Conservation (phyloP, 2,888 invertebrate species). For the Polydrusus tereticollis region DNA sequence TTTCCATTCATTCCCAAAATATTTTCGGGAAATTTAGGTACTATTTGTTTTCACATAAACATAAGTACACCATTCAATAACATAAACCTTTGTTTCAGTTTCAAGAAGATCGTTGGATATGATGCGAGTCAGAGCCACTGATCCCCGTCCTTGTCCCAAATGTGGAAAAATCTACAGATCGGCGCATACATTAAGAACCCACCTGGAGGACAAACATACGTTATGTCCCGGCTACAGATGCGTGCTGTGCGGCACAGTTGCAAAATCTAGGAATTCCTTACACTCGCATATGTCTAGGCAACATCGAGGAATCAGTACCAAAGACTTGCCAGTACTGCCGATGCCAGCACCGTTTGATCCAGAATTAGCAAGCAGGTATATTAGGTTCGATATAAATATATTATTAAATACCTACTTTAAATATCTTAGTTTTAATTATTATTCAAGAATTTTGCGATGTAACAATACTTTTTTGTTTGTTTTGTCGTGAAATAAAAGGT, state of each 20-base stretch:
- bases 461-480: no score
- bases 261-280: slow-evolving; percentile 90
- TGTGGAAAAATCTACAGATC: slow-evolving; percentile 94
- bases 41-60: background rate
- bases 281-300: slow-evolving; percentile 96
- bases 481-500: no score
- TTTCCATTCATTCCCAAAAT: no score
- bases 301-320: slow-evolving; percentile 92
- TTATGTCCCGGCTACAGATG: slow-evolving; percentile 93
- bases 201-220: slow-evolving; percentile 93
- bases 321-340: slow-evolving; percentile 91
- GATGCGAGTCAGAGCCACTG: slow-evolving; percentile 89
- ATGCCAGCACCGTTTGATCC: slow-evolving; percentile 95
- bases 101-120: slow-evolving; percentile 84
- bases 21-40: no score
- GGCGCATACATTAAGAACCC: slow-evolving; percentile 91
- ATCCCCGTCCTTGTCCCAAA: slow-evolving; percentile 92
- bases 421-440: no score
- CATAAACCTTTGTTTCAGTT: slow-evolving; percentile 32
- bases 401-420: no score
- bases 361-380: slow-evolving; percentile 83
- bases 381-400: background rate
- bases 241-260: slow-evolving; percentile 92
- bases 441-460: no score
- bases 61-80: background rate